phyloP scores from a whole-genome alignment of 92 coral and sea anemone genomes.

The Palythoa heliodiscus region DNA sequence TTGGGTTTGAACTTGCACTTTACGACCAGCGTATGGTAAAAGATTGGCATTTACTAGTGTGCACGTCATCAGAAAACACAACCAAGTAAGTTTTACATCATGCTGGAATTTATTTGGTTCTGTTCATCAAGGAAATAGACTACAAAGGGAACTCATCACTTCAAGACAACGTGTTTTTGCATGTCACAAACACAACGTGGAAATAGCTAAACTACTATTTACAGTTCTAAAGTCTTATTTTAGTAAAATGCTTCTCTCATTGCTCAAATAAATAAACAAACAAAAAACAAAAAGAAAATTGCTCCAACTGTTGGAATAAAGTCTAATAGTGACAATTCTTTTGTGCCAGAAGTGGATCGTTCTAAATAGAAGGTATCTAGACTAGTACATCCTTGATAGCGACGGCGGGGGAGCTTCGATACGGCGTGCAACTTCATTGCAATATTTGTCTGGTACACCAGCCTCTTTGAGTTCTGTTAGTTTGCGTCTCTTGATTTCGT shows the following conservation, averaged over 20 bases:
- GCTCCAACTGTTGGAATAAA: background rate
- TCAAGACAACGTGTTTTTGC: background rate
- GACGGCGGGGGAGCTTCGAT: constrained; percentile 97
- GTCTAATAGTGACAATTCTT: background rate
- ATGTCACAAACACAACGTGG: background rate
- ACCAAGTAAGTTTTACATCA: background rate
- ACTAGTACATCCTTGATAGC: constrained; percentile 68
- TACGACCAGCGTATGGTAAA: too few species aligned
- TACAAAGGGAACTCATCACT: background rate
- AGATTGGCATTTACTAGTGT: too few species aligned
- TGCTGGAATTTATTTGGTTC: background rate
- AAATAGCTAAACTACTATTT: background rate
- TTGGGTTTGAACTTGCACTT: too few species aligned
- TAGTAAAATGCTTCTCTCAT: background rate
- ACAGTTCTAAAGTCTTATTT: background rate
- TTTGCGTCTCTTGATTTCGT: constrained; percentile 95
- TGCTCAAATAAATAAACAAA: background rate
- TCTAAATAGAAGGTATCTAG: background rate
- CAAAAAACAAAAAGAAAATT: background rate
- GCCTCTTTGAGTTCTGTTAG: constrained; percentile 79
- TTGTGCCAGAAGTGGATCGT: background rate
- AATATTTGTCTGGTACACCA: constrained; percentile 98
- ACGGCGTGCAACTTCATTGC: constrained; percentile 98
- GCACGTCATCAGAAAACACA: too few species aligned
- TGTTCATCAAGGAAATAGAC: background rate